These are phyloP conservation scores for Tetanocera ferruginea DNA, from an alignment of 2,888 invertebrate species.

Conservation along the genomic window DNA sequence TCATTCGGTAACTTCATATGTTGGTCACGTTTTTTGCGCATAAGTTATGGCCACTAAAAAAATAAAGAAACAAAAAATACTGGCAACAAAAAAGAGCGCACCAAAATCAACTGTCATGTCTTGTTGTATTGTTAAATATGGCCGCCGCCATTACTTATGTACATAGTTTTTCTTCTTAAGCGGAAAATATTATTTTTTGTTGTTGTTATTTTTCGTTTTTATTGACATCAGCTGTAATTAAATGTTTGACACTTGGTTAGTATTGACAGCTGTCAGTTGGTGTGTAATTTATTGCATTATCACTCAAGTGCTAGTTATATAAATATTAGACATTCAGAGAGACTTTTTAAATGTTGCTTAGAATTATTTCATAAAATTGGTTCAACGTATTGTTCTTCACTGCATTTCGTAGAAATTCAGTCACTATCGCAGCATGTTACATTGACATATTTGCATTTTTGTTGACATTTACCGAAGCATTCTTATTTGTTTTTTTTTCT, in stretches of 20 bases:
- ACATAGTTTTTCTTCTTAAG: too few species aligned
- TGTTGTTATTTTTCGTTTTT: neutral
- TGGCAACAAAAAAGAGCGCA: neutral
- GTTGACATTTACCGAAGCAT: neutral
- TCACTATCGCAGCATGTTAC: neutral
- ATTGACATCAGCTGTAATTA: neutral
- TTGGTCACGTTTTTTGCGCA: slow-evolving; percentile 4
- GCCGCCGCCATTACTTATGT: neutral
- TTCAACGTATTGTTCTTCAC: too few species aligned
- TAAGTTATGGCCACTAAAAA: neutral
- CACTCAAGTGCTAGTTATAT: too few species aligned
- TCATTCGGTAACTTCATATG: neutral
- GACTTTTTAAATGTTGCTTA: too few species aligned
- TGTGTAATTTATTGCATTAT: too few species aligned
- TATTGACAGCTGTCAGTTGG: slow-evolving; percentile 1
- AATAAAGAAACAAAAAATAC: neutral
- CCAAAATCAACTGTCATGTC: slow-evolving; percentile 12
- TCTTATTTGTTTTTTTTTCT: neutral
- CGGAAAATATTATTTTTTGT: too few species aligned
- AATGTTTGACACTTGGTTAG: neutral
- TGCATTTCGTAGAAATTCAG: neutral
- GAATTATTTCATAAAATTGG: too few species aligned
- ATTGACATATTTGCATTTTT: neutral
- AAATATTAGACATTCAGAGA: too few species aligned
- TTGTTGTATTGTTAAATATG: slow-evolving; percentile 3